These are phyloP conservation scores for Trichomalopsis sarcophagae DNA, from an alignment of 1,140 invertebrate genomes.

Conservation along the genomic window DNA sequence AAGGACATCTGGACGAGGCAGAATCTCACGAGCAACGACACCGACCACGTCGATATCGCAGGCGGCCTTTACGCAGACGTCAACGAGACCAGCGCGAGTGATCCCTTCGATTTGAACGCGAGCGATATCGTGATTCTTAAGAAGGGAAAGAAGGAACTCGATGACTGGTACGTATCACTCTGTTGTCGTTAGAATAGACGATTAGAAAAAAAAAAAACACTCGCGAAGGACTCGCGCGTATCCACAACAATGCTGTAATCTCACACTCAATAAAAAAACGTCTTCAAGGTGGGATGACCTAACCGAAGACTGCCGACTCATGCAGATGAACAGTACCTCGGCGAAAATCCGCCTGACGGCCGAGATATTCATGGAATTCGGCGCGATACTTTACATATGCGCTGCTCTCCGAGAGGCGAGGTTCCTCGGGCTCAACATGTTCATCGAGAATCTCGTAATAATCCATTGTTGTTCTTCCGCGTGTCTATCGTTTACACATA, in stretches of 20 bases:
- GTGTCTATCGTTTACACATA: too few species aligned
- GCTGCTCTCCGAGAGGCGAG: slow-evolving; percentile 87
- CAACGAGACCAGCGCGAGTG: neutral
- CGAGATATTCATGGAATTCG: slow-evolving; percentile 84
- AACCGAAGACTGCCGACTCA: slow-evolving; percentile 81
- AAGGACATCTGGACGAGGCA: slow-evolving; percentile 38
- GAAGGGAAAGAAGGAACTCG: neutral
- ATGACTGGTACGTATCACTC: slow-evolving; percentile 19
- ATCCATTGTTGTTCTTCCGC: too few species aligned
- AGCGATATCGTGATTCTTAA: neutral
- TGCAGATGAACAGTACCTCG: slow-evolving; percentile 77
- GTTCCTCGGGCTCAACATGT: slow-evolving; percentile 91
- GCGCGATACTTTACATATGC: slow-evolving; percentile 87
- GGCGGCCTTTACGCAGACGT: neutral
- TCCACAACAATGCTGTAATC: neutral
- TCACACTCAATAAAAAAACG: neutral
- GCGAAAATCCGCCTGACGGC: slow-evolving; percentile 81
- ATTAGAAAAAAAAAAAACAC: neutral
- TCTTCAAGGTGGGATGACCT: slow-evolving; percentile 80
- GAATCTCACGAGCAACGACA: neutral
- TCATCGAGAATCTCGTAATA: slow-evolving; percentile 90
- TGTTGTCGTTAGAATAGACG: too few species aligned
- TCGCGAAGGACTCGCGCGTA: neutral
- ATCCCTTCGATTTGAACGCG: neutral
- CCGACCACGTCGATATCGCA: neutral